Base-by-base conservation (phyloP, 2,888 invertebrate genomes). In the Drosophila greeni region DNA sequence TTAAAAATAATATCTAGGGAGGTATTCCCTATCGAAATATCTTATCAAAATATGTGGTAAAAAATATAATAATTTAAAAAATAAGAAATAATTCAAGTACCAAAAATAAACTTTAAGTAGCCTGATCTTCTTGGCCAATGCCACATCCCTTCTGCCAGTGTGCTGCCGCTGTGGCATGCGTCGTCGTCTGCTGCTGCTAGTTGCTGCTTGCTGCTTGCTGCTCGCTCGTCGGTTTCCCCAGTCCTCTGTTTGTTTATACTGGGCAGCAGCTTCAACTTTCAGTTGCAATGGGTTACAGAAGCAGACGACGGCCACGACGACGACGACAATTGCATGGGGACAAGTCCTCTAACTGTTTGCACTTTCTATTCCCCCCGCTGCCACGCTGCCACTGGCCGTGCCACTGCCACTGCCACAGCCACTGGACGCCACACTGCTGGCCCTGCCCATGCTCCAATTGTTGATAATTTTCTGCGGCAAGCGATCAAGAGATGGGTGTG, bases 301-400 rank as follows among this genome's bases (percentile, higher is more conserved):
- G 75, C 81, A 66, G 52, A 23, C 43, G 55, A 29, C 52, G 52
- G 16, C 43, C 48, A 29, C 52, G 40, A 29, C 39, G 52, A 34
- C 39, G 52, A 51, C 60, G 67, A 67, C 52, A 53, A 57, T 67
- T 60, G 52, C 56, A 53, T 59, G 73, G 62, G 61, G 64, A 70
- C 79, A 80, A 80, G 75, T 80, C 81, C 73, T 75, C 69, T 67
- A 74, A 74, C 75, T 82, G 79, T 79, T 79, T 82, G 77, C 83
- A 79, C 79, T 79, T 79, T 79, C 79, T 79, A 80, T 66, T 64
- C 79, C 60, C 64, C 71, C 47, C 54, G 60, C 47, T 36, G 51
- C 24, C 51, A 34, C 45, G 34, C n/a, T n/a, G n/a, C 40, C 61
- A 36, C 42, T 16, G 16, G 4, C 12, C n/a, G 37, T 18, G 39